These are phyloP conservation scores for Agapornis roseicollis DNA, from an alignment of 2,113 vertebrate species.

Conservation along the genomic window DNA sequence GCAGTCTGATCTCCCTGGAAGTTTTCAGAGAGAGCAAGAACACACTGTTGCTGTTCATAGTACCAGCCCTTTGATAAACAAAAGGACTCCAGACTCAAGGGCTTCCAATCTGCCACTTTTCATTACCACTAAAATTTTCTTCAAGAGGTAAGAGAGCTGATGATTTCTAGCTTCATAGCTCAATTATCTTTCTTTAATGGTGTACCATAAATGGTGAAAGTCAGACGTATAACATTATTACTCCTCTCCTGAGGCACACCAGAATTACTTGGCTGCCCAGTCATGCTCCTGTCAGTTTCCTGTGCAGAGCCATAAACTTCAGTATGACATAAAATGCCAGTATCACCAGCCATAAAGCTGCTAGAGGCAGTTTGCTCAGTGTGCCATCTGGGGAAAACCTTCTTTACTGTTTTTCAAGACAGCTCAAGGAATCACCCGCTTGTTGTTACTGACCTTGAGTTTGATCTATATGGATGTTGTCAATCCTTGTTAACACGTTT, in stretches of 20 bases:
- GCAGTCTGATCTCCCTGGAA: not conserved
- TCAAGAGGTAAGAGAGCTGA: not conserved
- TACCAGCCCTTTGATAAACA: not conserved
- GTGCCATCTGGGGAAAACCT: not conserved
- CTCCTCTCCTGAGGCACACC: not conserved
- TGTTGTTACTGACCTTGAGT: slow-evolving; percentile 22
- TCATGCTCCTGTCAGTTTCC: not conserved
- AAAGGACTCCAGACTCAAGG: not conserved
- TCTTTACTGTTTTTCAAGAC: not conserved
- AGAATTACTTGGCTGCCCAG: not conserved
- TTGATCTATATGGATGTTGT: not conserved
- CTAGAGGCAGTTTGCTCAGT: not conserved
- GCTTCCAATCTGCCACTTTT: not conserved
- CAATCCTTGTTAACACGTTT: not conserved
- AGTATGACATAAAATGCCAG: not conserved
- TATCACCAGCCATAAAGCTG: not conserved
- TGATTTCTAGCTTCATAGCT: not conserved
- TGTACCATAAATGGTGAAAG: not conserved
- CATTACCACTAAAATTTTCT: not conserved
- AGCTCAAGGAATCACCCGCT: slow-evolving; percentile 11
- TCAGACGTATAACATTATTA: not conserved
- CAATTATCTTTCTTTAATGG: slow-evolving; percentile 15
- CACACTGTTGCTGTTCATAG: not conserved
- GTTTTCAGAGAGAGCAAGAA: not conserved
- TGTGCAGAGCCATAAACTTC: not conserved